phyloP scores from a whole-genome alignment of 2,888 invertebrate genomes.

The Oligia latruncula region DNA sequence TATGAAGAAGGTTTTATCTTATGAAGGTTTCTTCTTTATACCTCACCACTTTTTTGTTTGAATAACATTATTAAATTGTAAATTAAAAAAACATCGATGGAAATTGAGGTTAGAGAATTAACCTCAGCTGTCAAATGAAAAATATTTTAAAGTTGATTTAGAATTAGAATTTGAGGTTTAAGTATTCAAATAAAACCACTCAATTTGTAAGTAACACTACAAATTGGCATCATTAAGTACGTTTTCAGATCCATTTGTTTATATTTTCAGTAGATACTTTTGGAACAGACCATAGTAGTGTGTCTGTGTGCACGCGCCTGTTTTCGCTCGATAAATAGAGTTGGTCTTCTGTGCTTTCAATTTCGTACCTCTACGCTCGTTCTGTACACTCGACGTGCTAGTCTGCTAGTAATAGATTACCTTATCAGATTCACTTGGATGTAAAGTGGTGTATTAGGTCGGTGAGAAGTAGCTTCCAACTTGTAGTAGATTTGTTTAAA shows the following conservation, averaged over 20 bases:
- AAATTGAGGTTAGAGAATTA: not conserved
- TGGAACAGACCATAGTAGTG: not conserved
- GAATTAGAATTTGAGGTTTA: not conserved
- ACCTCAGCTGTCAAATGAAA: not conserved
- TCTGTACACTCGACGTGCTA: slow-evolving; percentile 12
- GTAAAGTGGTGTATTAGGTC: slow-evolving; percentile 30
- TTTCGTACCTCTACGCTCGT: not conserved
- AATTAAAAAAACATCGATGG: not conserved
- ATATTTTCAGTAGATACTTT: not conserved
- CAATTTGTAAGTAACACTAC: not conserved
- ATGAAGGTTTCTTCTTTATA: too few species aligned
- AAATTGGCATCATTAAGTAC: not conserved
- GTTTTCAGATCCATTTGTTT: not conserved
- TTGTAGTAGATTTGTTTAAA: not conserved
- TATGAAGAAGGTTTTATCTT: too few species aligned
- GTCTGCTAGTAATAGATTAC: slow-evolving; percentile 42
- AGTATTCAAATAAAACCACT: not conserved
- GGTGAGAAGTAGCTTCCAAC: slow-evolving; percentile 12
- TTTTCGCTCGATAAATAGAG: rapidly evolving
- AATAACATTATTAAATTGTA: not conserved
- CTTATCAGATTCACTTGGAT: slow-evolving; percentile 33
- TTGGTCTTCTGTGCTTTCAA: slow-evolving; percentile 7
- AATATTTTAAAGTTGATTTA: not conserved
- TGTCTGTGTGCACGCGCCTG: not conserved
- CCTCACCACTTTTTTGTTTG: not conserved